Conservation (phyloP, 2,888 invertebrate species). For the Tethea ocularis region DNA sequence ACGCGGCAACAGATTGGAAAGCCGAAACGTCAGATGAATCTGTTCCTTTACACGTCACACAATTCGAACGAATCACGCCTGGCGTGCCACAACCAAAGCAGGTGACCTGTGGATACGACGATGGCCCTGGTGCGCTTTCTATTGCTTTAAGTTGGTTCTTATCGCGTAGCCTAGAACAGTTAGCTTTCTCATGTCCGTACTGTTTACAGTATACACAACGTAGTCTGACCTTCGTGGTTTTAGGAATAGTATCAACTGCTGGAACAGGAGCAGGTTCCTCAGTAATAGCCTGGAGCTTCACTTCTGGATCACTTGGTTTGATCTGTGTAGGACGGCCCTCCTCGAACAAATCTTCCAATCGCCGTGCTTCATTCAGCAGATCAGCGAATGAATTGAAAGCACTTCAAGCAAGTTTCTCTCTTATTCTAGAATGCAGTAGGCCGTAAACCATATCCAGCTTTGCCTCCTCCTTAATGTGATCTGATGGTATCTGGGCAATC, state of each 20-base stretch:
- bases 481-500: conserved; percentile 14
- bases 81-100: conserved; percentile 16
- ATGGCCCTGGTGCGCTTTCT: background rate
- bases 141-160: background rate
- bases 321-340: conserved; percentile 9
- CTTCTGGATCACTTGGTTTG: background rate
- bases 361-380: conserved; percentile 17
- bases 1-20: background rate
- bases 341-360: conserved; percentile 17
- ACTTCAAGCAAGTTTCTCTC: conserved; percentile 18
- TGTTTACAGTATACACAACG: conserved; percentile 16
- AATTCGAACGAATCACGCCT: conserved; percentile 17
- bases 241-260: background rate
- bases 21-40: background rate
- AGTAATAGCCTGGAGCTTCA: background rate
- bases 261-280: background rate
- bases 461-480: conserved; percentile 7
- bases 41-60: conserved; percentile 12
- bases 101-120: background rate
- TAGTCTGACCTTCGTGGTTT: background rate
- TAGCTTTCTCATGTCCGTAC: conserved; percentile 16
- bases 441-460: conserved; percentile 28
- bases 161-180: conserved; percentile 10
- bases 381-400: conserved; percentile 14
- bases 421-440: conserved; percentile 21